Evolutionary conservation across 2,888 invertebrate genomes (phyloP).

Genomic region (Stenchaetothrips biformis): DNA sequence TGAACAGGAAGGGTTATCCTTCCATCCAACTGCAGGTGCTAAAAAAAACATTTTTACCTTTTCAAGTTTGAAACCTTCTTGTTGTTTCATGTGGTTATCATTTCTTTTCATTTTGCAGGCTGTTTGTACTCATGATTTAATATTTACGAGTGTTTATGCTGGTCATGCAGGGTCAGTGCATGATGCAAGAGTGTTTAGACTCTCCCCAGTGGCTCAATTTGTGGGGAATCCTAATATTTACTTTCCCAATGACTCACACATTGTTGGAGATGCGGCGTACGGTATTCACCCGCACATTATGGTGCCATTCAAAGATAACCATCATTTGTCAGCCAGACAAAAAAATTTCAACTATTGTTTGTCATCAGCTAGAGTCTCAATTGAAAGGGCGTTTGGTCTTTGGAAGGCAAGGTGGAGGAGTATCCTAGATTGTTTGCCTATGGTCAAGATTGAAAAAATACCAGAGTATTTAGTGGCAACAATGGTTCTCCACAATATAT

Average conservation of each 20-base stretch:
- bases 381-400: neutral
- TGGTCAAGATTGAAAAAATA: neutral
- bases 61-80: neutral
- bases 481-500: neutral
- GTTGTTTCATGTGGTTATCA: neutral
- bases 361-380: neutral
- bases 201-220: neutral
- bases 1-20: neutral
- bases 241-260: neutral
- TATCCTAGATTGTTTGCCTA: neutral
- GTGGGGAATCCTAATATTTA: neutral
- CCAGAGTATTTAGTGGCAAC: neutral
- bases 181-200: constrained; percentile 31
- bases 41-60: neutral
- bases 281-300: neutral
- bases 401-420: neutral
- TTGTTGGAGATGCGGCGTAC: neutral
- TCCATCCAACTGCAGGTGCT: neutral
- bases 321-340: neutral
- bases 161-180: constrained; percentile 33
- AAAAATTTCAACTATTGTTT: neutral
- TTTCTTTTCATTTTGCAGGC: constrained; percentile 27
- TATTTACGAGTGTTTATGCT: constrained; percentile 32
- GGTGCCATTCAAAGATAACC: neutral
- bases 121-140: constrained; percentile 30